These are phyloP conservation scores for Ascidia mentula DNA, from an alignment of 23 tunicate genomes.

Conservation along the genomic window DNA sequence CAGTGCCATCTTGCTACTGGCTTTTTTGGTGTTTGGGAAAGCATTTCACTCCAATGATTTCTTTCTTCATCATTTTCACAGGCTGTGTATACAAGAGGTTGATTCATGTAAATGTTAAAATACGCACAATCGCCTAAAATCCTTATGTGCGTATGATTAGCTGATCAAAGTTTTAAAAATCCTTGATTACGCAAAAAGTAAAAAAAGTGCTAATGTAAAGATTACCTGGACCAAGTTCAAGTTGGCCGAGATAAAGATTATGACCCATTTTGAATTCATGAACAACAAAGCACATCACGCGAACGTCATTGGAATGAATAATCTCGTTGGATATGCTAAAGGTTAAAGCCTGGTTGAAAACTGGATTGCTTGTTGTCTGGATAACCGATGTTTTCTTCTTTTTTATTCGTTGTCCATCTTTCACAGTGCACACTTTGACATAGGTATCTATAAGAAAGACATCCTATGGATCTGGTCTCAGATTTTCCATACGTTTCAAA, in stretches of 20 bases:
- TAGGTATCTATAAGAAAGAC: constrained; percentile 32
- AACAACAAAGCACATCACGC: constrained; percentile 37
- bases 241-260: constrained; percentile 35
- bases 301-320: constrained; percentile 24
- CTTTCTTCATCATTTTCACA: constrained; percentile 26
- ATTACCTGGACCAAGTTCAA: constrained; percentile 49
- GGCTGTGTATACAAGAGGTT: no score
- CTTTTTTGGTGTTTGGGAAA: constrained; percentile 25
- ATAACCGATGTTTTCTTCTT: constrained; percentile 48
- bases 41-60: constrained; percentile 47
- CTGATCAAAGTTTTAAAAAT: no score
- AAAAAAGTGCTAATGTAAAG: background rate
- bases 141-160: no score
- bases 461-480: no score
- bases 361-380: constrained; percentile 33
- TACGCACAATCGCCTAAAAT: no score
- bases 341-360: constrained; percentile 56
- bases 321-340: constrained; percentile 34
- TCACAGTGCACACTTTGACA: constrained; percentile 36
- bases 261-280: constrained; percentile 44
- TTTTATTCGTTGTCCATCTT: constrained; percentile 40
- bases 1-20: constrained; percentile 72
- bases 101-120: no score
- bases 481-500: no score
- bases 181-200: background rate